phyloP scores from a whole-genome alignment of 2,797 vertebrate species.

The Malacoraja senta region DNA sequence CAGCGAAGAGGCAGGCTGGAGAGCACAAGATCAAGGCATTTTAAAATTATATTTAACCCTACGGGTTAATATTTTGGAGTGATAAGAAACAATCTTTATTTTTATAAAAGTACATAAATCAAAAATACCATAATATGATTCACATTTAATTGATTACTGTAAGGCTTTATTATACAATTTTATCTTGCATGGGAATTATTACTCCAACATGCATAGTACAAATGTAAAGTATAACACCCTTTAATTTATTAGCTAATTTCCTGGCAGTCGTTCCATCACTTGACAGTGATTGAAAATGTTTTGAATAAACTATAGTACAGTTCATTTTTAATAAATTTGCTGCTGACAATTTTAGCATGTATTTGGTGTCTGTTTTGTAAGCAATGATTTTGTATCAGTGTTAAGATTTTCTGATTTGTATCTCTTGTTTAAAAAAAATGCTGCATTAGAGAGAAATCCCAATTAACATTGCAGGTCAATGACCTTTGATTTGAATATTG shows the following conservation, averaged over 20 bases:
- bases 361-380: background rate
- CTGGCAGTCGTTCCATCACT: background rate
- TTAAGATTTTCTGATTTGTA: background rate
- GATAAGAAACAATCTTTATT: too few relatives aligned
- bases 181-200: background rate
- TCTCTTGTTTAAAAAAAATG: slow-evolving; percentile 39
- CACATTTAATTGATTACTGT: background rate
- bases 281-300: background rate
- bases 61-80: too few relatives aligned
- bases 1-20: too few relatives aligned
- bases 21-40: too few relatives aligned
- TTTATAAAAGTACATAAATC: too few relatives aligned
- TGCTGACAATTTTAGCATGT: background rate
- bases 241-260: background rate
- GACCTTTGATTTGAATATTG: background rate
- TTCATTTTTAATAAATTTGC: background rate
- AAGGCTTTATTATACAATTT: background rate
- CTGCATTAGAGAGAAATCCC: background rate
- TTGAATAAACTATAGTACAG: background rate
- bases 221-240: background rate
- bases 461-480: background rate
- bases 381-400: background rate
- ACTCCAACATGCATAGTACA: background rate
- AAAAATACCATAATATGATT: too few relatives aligned
- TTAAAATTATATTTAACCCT: too few relatives aligned